Percentiles rank a stretch among this genome's conserved stretches.
Evolutionary conservation across 1,140 invertebrate genomes (phyloP).

Genomic region (Polypedilum pembai): DNA sequence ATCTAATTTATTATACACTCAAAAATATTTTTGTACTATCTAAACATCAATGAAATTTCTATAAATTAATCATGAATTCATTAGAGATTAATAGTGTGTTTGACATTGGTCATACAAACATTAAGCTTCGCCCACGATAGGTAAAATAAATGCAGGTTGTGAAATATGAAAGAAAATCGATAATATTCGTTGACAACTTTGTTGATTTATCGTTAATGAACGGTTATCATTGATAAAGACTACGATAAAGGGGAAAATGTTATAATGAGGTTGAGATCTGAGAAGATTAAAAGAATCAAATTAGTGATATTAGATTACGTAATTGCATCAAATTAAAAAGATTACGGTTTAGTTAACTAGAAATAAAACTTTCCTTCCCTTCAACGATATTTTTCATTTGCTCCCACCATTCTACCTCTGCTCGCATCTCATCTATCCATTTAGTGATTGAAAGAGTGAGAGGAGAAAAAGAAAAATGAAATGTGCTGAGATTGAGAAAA

Average conservation of each 20-base stretch:
- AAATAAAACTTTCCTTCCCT: constrained; percentile 10
- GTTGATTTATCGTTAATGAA: background rate
- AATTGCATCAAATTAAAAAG: constrained; percentile 21
- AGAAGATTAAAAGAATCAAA: background rate
- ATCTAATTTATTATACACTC: too few species aligned
- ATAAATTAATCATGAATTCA: too few species aligned
- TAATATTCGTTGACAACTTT: background rate
- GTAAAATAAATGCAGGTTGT: too few species aligned
- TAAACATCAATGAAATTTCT: too few species aligned
- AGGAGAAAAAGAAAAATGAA: background rate
- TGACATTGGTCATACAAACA: too few species aligned
- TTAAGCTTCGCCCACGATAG: too few species aligned
- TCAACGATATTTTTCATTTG: background rate
- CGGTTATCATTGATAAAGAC: background rate
- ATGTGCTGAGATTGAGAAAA: background rate
- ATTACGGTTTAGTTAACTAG: constrained; percentile 19
- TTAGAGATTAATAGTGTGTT: too few species aligned
- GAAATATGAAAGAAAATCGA: background rate
- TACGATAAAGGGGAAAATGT: background rate
- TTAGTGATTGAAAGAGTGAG: too few species aligned
- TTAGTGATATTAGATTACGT: background rate
- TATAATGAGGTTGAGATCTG: background rate
- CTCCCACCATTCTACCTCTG: too few species aligned
- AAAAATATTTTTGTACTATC: too few species aligned
- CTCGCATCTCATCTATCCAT: too few species aligned